phyloP scores from a whole-genome alignment of 64 coral and sea anemone genomes.

The Stichodactyla helianthus region DNA sequence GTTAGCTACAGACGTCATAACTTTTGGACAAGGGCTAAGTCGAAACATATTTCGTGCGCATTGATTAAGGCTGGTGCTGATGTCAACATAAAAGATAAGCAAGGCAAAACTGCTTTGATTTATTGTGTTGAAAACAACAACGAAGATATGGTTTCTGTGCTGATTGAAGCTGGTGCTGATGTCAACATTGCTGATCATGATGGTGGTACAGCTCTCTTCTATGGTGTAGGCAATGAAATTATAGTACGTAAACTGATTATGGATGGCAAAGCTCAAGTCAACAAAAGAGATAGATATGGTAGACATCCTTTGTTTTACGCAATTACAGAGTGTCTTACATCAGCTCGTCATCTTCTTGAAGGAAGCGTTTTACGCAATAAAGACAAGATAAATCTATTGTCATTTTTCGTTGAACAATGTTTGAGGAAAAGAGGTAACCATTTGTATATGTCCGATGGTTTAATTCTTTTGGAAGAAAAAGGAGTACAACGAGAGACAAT shows the following conservation, averaged over 20 bases:
- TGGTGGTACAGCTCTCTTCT: neutral
- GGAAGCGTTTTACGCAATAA: neutral
- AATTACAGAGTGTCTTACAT: neutral
- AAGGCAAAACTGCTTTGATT: neutral
- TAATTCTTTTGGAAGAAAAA: conserved; percentile 3
- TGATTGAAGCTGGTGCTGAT: conserved; percentile 12
- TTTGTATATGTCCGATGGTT: neutral
- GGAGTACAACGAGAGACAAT: neutral
- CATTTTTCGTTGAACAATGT: neutral
- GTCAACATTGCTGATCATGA: neutral
- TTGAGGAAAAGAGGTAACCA: neutral
- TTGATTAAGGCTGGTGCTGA: neutral
- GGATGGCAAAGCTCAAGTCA: neutral
- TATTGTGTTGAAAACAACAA: neutral
- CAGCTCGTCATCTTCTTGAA: neutral
- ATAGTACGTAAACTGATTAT: neutral
- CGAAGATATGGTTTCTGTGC: neutral
- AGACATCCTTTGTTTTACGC: neutral
- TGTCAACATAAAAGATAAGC: neutral
- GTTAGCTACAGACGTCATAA: too few species aligned
- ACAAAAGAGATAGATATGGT: neutral
- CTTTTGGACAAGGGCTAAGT: too few species aligned
- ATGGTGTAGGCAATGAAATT: neutral
- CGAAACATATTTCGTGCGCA: too few species aligned
- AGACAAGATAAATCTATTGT: neutral